phyloP scores from a whole-genome alignment of 2,888 invertebrate species.

The Latheticus oryzae region DNA sequence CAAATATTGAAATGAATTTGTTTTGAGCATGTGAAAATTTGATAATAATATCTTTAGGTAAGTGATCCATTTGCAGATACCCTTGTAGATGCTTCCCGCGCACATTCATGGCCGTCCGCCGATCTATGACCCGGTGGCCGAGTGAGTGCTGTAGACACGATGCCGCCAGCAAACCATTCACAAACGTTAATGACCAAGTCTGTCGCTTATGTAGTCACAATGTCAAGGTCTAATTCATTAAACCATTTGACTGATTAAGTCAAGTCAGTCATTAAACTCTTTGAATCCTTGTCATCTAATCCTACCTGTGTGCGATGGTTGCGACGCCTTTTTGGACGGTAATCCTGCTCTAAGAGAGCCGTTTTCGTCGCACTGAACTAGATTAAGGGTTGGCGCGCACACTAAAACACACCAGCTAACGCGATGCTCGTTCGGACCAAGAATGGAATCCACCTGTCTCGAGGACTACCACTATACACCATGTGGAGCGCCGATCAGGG shows the following conservation, averaged over 20 bases:
- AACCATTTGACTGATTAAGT: not conserved
- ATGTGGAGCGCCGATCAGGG: constrained; percentile 49
- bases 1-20: no score
- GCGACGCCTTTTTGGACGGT: constrained; percentile 8
- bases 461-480: constrained; percentile 44
- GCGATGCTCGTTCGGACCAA: constrained; percentile 56
- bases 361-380: constrained; percentile 28
- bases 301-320: constrained; percentile 19
- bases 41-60: no score
- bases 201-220: no score
- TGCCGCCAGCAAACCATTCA: constrained; percentile 41
- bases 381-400: constrained; percentile 38
- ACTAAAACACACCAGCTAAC: constrained; percentile 52
- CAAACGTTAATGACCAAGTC: constrained; percentile 34
- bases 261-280: no score
- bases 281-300: no score
- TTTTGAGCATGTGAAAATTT: no score
- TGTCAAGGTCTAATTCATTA: no score
- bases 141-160: constrained; percentile 45
- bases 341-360: constrained; percentile 29
- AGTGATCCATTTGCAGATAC: no score
- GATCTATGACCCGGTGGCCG: constrained; percentile 49
- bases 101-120: no score
- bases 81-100: no score
- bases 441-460: constrained; percentile 69